These are phyloP conservation scores for Microplitis demolitor DNA, from an alignment of 1,140 invertebrate genomes.

Conservation along the genomic window DNA sequence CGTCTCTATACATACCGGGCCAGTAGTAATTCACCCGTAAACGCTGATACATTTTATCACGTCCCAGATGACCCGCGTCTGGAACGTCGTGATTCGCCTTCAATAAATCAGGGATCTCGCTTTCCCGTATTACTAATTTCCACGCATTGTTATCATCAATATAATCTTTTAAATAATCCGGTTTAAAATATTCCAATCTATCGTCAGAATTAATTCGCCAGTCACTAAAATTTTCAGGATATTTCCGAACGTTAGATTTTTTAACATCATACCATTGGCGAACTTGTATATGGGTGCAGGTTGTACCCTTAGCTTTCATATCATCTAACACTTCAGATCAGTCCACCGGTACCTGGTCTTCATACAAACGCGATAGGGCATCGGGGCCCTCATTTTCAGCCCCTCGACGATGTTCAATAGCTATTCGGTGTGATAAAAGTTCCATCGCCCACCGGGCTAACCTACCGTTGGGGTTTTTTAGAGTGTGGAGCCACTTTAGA, in stretches of 20 bases:
- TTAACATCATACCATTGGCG: no score
- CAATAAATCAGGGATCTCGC: neutral
- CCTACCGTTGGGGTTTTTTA: neutral
- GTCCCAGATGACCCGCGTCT: neutral
- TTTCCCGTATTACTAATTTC: neutral
- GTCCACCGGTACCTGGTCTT: no score
- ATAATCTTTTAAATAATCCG: no score
- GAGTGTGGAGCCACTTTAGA: neutral
- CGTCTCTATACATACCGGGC: neutral
- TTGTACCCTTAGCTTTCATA: no score
- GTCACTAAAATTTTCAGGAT: no score
- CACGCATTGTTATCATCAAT: neutral
- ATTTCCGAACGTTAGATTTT: no score
- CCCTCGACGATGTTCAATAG: neutral
- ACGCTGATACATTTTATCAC: neutral
- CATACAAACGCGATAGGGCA: neutral
- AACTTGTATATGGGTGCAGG: no score
- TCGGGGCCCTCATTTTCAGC: neutral
- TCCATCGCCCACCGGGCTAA: neutral
- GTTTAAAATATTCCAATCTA: no score
- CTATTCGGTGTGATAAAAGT: neutral
- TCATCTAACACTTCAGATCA: no score
- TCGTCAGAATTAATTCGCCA: no score
- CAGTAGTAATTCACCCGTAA: neutral
- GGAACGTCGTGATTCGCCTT: neutral